Base-by-base conservation (phyloP, 2,888 invertebrate genomes). In the Lithosia quadra region DNA sequence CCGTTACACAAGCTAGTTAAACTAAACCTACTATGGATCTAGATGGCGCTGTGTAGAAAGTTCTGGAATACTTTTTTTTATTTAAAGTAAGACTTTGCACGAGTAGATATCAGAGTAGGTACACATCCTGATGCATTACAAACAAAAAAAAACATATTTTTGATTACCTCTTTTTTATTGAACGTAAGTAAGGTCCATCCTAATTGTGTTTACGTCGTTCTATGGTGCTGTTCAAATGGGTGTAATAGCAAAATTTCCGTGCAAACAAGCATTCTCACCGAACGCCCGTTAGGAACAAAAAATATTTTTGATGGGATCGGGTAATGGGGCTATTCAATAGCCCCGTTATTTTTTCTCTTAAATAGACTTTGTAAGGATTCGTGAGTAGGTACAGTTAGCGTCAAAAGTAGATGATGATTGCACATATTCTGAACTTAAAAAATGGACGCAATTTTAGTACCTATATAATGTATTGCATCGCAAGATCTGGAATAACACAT, bases 221-320 rank as follows among this genome's bases (percentile, higher is more conserved):
- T 58, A 63, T 58, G 49, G 34, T 18, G 63, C 34, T 63, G 63
- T 55, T 55, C 55, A 43, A 18, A 57, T 49, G 58, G 53, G 36
- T 33, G 58, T 74, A 74, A 74, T 65, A 68, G 59, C 65, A 66
- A 60, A 63, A 69, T 70, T 78, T 66, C 63, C 77, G 79, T 77
- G 77, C 49, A 65, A 67, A 64, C 62, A 22, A 34, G 65, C 72
- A 76, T 68, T 76, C 62, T 66, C 66, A 66, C 36, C 56, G 59
- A 28, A 63, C 22, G 55, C 22, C 22, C 22, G 59, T 58, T 56
- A 39, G 2, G 62, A 63, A 60, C 72, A 67, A 70, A 74, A 62
- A 70, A 68, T 68, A 55, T 63, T 68, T 77, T 15, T 65, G 68
- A 68, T 60, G 68, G 21, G 36, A 21, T 43, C 56, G 33, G 36